Evolutionary conservation across 2,113 vertebrate species (phyloP), one percentile per base, ranked within the genome.

Genomic region (Eira barbara): DNA sequence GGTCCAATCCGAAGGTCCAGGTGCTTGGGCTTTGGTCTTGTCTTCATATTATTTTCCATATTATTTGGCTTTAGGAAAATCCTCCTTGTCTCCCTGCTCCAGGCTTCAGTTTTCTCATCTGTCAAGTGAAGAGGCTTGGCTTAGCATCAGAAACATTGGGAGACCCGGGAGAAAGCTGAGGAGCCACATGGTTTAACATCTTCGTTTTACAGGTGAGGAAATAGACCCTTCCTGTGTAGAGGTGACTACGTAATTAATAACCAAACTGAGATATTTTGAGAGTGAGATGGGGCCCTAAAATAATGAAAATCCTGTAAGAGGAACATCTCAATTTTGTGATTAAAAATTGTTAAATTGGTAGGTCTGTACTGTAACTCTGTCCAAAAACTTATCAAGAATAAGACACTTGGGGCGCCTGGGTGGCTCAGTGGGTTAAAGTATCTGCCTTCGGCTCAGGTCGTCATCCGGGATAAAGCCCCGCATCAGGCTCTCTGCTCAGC

Each of bases 381-480:
- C 57, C 27, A 55, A 74, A 87, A 92, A 31, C 31, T 65, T 71
- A 91, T 18, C 2, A 74, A 89, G 95, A 69, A 8, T 52, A 95
- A 55, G 20, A 21, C 39, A 4, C 39, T 1, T 42, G 52, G 52
- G 17, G 17, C 17, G 6, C 52, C 17, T 18, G 52, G 52, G 52
- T 55, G 52, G 52, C 52, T 55, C 52, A 55, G 52, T 55, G 52
- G 15, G 52, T 55, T 6, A 18, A 55, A 55, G 15, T 17, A 55
- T 55, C 52, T 55, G 17, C 52, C 52, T 55, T 18, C 4, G 17
- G 17, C 52, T 55, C 17, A 55, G 52, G 52, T 55, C 6, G 1
- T 55, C 52, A 55, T 18, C 52, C 17, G 18, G 52, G 52, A 55
- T 55, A 6, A 55, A 55, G 52, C 52, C 52, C 52, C 17, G 17